Base-by-base conservation (phyloP, 1,140 invertebrate species). In the Lanistes nyassanus region DNA sequence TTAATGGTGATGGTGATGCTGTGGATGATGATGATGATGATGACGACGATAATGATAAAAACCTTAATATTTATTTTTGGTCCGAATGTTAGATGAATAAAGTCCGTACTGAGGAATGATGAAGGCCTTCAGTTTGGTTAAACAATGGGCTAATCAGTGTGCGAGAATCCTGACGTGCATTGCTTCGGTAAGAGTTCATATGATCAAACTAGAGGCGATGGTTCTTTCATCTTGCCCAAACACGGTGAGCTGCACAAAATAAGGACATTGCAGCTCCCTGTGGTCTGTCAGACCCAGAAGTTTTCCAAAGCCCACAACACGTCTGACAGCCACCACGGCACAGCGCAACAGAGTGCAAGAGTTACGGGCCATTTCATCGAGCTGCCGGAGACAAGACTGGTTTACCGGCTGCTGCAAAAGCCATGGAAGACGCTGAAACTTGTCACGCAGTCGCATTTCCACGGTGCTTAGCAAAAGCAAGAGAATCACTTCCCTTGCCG, bases 351-450 rank as follows among this genome's bases (percentile, higher is more conserved):
- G 34, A 16, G 70, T 60, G 70, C 42, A 34, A 26, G 29, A 60
- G 34, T 29, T 39, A 4, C 13, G 5, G 42, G 53, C 31, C 13
- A 72, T 36, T 0, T 62, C 55, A 4, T 72, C 70, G 3, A 72
- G 70, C 34, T 16, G 34, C 5, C 3, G 34, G 9, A 26, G 37
- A 34, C 70, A 19, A n/a, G 19, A 2, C 31, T n/a, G 9, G 70
- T 72, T 72, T n/a, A 60, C 55, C 47, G 53, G 55, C 19, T 29
- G 70, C 70, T 72, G 70, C 55, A 72, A 36, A 31, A 72, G 36
- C n/a, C 31, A 3, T 13, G 70, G 70, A 16, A 42, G 9, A 56
- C 70, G 70, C 16, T 60, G 21, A 29, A 72, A 34, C 55, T 56
- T 39, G 55, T 72, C 70, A 13, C 37, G 31, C 31, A 53, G 26